Conservation (phyloP, 2,888 invertebrate species). For the Apodemia zela region DNA sequence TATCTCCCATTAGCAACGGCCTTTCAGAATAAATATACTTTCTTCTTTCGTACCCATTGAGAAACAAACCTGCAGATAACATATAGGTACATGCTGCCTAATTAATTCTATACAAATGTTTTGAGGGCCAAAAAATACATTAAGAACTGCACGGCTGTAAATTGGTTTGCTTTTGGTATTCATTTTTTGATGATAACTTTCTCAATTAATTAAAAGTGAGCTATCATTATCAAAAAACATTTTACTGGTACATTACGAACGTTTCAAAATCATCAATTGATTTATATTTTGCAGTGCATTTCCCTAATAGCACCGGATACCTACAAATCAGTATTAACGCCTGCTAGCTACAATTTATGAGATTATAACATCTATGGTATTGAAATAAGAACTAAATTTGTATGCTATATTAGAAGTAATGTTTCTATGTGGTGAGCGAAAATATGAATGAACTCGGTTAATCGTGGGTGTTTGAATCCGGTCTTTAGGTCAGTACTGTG, state of each 20-base stretch:
- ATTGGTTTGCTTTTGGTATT: too few species aligned
- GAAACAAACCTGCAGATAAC: too few species aligned
- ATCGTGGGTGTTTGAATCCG: slow-evolving; percentile 13
- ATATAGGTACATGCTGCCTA: too few species aligned
- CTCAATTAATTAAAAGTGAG: background rate
- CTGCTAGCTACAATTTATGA: background rate
- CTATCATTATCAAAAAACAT: background rate
- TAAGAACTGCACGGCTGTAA: too few species aligned
- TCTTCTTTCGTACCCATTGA: too few species aligned
- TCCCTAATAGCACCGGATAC: background rate
- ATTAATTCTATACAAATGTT: too few species aligned
- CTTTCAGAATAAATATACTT: too few species aligned
- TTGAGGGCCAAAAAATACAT: too few species aligned
- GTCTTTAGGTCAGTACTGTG: slow-evolving; percentile 3
- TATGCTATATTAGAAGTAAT: background rate
- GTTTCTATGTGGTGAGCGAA: background rate
- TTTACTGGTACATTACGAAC: background rate
- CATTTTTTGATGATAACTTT: too few species aligned
- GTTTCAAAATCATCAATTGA: background rate
- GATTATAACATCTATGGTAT: background rate
- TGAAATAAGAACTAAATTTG: background rate
- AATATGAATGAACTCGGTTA: slow-evolving; percentile 11
- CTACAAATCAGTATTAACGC: background rate
- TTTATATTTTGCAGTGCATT: slow-evolving; percentile 1
- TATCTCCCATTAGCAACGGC: too few species aligned